Conservation (phyloP, 2,797 vertebrate species). For the Prionace glauca region DNA sequence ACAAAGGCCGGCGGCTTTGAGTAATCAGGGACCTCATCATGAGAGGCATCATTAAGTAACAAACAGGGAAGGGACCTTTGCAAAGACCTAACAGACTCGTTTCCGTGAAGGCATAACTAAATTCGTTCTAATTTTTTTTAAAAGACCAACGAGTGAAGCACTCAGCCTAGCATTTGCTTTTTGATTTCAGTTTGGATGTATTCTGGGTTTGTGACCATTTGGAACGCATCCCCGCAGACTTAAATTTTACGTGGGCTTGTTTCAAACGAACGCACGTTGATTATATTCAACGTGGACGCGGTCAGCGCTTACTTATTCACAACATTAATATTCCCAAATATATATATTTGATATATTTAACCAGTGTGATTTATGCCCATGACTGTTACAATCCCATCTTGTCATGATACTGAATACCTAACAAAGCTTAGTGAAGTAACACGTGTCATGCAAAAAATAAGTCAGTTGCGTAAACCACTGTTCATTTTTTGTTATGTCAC, state of each 20-base stretch:
- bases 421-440: neutral
- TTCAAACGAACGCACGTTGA: neutral
- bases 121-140: too few species aligned
- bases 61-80: neutral
- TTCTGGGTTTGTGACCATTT: neutral
- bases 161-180: neutral
- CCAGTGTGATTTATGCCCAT: neutral
- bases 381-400: too few species aligned
- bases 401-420: neutral
- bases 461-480: neutral
- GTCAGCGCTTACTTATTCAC: neutral
- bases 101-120: neutral
- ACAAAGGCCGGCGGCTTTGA: neutral
- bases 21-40: neutral
- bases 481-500: neutral
- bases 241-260: neutral
- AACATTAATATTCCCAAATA: neutral
- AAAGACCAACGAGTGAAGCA: neutral
- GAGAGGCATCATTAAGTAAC: neutral
- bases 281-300: neutral
- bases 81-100: neutral
- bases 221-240: neutral
- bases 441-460: neutral
- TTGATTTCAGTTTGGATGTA: neutral
- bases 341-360: conserved; percentile 9